Conservation (phyloP, 1,140 invertebrate genomes). For the Neomicropteryx cornuta region DNA sequence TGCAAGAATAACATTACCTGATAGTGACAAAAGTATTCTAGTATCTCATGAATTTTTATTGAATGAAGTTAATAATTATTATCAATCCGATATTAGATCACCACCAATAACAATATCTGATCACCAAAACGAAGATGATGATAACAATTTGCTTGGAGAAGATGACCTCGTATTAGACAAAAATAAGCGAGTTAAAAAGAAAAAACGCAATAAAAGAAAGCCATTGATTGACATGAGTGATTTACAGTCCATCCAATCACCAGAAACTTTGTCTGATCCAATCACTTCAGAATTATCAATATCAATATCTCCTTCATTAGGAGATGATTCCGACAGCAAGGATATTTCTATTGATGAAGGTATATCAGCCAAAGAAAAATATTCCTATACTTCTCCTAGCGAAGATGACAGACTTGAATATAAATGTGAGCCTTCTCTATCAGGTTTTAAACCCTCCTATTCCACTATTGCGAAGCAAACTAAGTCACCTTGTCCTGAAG, state of each 20-base stretch:
- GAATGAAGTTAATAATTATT: slow-evolving; percentile 9
- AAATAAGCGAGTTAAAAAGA: slow-evolving; percentile 30
- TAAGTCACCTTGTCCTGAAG: slow-evolving; percentile 32
- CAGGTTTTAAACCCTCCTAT: slow-evolving; percentile 25
- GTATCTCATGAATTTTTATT: slow-evolving; percentile 13
- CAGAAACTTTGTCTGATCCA: slow-evolving; percentile 38
- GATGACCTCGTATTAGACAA: slow-evolving; percentile 20
- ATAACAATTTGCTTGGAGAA: slow-evolving; percentile 10
- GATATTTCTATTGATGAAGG: slow-evolving; percentile 35
- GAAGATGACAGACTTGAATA: slow-evolving; percentile 1
- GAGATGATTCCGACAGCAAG: slow-evolving; percentile 27
- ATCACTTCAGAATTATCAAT: slow-evolving; percentile 34
- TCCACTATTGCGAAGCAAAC: slow-evolving; percentile 37
- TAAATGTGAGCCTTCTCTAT: background rate
- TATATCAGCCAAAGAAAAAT: slow-evolving; percentile 20
- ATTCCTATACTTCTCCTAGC: slow-evolving; percentile 6
- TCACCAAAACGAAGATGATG: slow-evolving; percentile 8
- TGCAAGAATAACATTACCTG: slow-evolving; percentile 47
- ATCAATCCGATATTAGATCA: slow-evolving; percentile 5
- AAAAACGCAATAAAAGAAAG: slow-evolving; percentile 27
- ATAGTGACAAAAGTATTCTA: slow-evolving; percentile 21
- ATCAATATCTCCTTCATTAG: slow-evolving; percentile 31
- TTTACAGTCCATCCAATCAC: slow-evolving; percentile 23
- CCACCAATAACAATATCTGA: slow-evolving; percentile 6
- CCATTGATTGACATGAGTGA: slow-evolving; percentile 12